phyloP scores from a whole-genome alignment of 53 echinoderm and acorn worm species.

The Temnopleurus reevesii region DNA sequence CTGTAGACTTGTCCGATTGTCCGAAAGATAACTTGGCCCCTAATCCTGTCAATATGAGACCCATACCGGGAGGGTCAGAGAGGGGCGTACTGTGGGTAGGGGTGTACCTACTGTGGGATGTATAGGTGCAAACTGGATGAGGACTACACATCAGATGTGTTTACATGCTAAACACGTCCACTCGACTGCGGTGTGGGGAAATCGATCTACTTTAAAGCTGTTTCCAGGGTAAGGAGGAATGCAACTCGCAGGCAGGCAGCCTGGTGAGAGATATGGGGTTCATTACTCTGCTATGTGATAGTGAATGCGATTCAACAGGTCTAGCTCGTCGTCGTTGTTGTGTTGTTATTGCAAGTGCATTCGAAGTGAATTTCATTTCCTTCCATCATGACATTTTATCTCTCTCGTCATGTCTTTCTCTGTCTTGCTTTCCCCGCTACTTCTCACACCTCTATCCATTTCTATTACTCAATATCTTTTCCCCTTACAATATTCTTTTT shows the following conservation, averaged over 20 bases:
- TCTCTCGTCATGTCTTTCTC: no score
- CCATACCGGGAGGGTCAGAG: neutral
- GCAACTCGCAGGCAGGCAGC: neutral
- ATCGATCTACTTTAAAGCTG: constrained; percentile 39
- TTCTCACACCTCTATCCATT: neutral
- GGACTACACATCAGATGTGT: neutral
- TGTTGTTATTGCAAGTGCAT: constrained; percentile 11
- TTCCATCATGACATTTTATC: no score
- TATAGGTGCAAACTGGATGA: neutral
- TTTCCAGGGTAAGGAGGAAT: constrained; percentile 2
- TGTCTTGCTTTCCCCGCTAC: neutral
- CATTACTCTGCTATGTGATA: no score
- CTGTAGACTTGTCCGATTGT: no score
- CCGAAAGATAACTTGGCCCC: neutral
- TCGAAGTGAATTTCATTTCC: neutral
- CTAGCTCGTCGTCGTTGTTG: no score
- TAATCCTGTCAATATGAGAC: neutral
- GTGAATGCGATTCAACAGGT: constrained; percentile 9
- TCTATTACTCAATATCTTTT: neutral
- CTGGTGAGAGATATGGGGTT: neutral
- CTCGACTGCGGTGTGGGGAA: constrained; percentile 5
- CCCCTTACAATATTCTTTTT: no score
- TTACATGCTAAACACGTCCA: constrained; percentile 47
- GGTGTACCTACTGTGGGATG: no score
- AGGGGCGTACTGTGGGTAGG: constrained; percentile 6